phyloP scores from a whole-genome alignment of 1,140 invertebrate species.

The Eciton burchellii region DNA sequence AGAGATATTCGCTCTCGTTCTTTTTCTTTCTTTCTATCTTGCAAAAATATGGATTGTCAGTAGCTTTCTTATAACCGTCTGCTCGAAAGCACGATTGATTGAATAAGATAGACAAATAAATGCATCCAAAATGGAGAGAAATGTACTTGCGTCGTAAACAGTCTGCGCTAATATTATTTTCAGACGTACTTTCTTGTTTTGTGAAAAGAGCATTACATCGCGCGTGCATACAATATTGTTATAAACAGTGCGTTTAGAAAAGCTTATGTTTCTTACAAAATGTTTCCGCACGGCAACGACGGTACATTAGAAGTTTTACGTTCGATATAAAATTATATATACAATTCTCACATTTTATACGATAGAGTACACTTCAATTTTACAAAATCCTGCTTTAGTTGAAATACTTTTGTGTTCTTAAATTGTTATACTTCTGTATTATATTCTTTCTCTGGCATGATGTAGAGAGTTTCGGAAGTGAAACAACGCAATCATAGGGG shows the following conservation, averaged over 20 bases:
- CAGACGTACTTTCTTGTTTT: constrained; percentile 29
- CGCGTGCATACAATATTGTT: constrained; percentile 32
- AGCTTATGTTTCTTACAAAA: constrained; percentile 35
- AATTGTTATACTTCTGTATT: neutral
- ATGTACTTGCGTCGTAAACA: constrained; percentile 10
- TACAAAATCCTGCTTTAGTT: constrained; percentile 33
- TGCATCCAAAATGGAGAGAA: constrained; percentile 17
- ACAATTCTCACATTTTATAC: constrained; percentile 22
- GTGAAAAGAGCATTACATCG: constrained; percentile 15
- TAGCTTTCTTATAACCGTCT: constrained; percentile 66
- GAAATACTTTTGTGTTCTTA: neutral
- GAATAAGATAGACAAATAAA: constrained; percentile 19
- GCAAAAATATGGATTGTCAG: constrained; percentile 76
- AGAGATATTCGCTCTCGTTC: constrained; percentile 60
- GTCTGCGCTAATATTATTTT: neutral
- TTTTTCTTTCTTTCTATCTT: constrained; percentile 45
- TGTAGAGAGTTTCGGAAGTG: constrained; percentile 10
- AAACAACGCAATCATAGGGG: neutral
- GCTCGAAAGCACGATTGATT: constrained; percentile 29
- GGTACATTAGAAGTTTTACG: constrained; percentile 10
- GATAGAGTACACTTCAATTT: constrained; percentile 29
- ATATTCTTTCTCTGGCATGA: neutral
- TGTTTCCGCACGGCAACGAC: neutral
- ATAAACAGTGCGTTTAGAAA: constrained; percentile 30
- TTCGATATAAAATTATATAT: constrained; percentile 37